Base-by-base conservation (phyloP, 2,888 invertebrate species). In the Lymantria dispar region DNA sequence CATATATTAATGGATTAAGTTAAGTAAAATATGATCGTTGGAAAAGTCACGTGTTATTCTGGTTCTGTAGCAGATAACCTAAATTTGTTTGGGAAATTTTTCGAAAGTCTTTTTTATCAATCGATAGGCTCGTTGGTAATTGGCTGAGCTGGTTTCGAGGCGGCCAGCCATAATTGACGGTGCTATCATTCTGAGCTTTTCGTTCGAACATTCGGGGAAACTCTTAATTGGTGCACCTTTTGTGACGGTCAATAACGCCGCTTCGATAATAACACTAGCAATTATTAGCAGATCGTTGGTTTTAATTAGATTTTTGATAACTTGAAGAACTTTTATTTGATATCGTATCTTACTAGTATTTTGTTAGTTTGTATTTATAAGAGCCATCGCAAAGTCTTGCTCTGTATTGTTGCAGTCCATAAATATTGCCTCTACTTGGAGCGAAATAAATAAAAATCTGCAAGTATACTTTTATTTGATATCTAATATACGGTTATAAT, bases 161-260 rank as follows among this genome's bases (percentile, higher is more conserved):
- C 78, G 71, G 77, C 70, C 80, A 72, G 78, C 78, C 80, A 85
- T 87, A 87, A 88, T 87, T 85, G 85, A 85, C 86, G 83, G 82
- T 85, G 87, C 83, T 87, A 87, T 88, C 88, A 85, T 88, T 85
- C 84, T 88, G 83, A 78, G 83, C 84, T 85, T 81, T 84, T 85
- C 78, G 81, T 75, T 77, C 69, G 83, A 82, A 84, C 83, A 84
- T 91, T 90, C 90, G 86, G 82, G 86, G 88, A 90, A 91, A 89
- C 78, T 87, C 80, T 89, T 91, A 90, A 91, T 90, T 91, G 89
- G 89, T 85, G 76, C 82, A 85, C 83, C 85, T 85, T 88, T 88
- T 88, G 87, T 86, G 83, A 85, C 81, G 80, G 82, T 70, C 80
- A 83, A 83, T 87, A 86, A 84, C 74, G 82, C 88, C 88, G 89